These are phyloP conservation scores for Tortrix viridana DNA, from an alignment of 2,888 invertebrate genomes.

Conservation along the genomic window DNA sequence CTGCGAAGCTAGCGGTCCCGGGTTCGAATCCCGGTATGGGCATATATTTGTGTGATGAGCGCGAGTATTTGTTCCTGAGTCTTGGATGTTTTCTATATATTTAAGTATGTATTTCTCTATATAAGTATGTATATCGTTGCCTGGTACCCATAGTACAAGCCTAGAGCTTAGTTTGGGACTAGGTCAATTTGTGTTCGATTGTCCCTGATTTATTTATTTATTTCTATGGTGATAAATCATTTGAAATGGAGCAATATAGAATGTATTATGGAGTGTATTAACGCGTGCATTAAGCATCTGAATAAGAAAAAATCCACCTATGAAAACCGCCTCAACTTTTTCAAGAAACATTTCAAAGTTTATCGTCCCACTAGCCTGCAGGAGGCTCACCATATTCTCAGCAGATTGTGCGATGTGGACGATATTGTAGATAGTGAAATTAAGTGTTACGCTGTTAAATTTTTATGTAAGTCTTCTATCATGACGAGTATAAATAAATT, in stretches of 20 bases:
- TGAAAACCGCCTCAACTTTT: slow-evolving; percentile 21
- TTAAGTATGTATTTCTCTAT: too few relatives aligned
- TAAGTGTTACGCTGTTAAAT: not conserved
- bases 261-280: slow-evolving; percentile 15
- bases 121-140: too few relatives aligned
- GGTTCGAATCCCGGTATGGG: too few relatives aligned
- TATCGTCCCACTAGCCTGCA: not conserved
- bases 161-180: too few relatives aligned
- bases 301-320: slow-evolving; percentile 19
- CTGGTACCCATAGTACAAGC: too few relatives aligned
- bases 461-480: slow-evolving; percentile 14
- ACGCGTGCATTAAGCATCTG: slow-evolving; percentile 11
- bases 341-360: slow-evolving; percentile 20
- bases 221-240: slow-evolving; percentile 4
- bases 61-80: too few relatives aligned
- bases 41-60: too few relatives aligned
- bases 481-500: slow-evolving; percentile 1
- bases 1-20: too few relatives aligned
- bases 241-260: slow-evolving; percentile 14
- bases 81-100: too few relatives aligned
- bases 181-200: too few relatives aligned
- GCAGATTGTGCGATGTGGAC: slow-evolving; percentile 12
- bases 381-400: slow-evolving; percentile 8
- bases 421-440: slow-evolving; percentile 22
- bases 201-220: too few relatives aligned